phyloP scores from a whole-genome alignment of 2,113 vertebrate genomes.

The Urocynchramus pylzowi region DNA sequence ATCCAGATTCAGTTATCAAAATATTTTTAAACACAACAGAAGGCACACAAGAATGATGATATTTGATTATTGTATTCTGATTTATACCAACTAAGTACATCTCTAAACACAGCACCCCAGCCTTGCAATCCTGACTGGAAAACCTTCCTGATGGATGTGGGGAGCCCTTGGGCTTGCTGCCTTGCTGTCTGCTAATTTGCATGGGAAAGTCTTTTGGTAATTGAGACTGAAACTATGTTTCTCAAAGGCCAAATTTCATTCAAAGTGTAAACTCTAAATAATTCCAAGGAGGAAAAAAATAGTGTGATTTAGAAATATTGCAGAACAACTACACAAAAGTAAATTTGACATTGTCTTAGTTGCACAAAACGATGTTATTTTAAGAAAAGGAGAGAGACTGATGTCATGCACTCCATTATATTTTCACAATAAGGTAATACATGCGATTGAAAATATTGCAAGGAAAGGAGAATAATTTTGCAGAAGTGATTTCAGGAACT shows the following conservation, averaged over 20 bases:
- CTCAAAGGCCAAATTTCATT: not conserved
- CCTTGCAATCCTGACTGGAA: not conserved
- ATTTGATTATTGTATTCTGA: not conserved
- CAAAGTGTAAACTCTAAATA: not conserved
- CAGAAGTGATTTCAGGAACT: constrained; percentile 13
- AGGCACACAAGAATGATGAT: not conserved
- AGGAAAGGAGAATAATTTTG: constrained; percentile 21
- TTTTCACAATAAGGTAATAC: constrained; percentile 54
- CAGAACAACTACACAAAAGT: not conserved
- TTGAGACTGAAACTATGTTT: not conserved
- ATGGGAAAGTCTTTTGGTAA: not conserved
- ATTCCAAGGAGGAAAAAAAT: not conserved
- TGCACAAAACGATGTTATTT: not conserved
- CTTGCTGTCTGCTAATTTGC: not conserved
- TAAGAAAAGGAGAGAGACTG: not conserved
- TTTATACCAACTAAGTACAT: too few relatives aligned
- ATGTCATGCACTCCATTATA: constrained; percentile 49
- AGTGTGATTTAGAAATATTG: not conserved
- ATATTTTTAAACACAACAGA: not conserved
- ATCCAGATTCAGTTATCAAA: not conserved
- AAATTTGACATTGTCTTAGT: not conserved
- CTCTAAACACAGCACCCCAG: not conserved
- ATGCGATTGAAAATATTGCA: not conserved
- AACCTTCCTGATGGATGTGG: fast-evolving
- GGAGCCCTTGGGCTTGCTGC: not conserved